These are phyloP conservation scores for Chaenodraco wilsoni DNA, from an alignment of 2,797 vertebrate genomes.

Conservation along the genomic window DNA sequence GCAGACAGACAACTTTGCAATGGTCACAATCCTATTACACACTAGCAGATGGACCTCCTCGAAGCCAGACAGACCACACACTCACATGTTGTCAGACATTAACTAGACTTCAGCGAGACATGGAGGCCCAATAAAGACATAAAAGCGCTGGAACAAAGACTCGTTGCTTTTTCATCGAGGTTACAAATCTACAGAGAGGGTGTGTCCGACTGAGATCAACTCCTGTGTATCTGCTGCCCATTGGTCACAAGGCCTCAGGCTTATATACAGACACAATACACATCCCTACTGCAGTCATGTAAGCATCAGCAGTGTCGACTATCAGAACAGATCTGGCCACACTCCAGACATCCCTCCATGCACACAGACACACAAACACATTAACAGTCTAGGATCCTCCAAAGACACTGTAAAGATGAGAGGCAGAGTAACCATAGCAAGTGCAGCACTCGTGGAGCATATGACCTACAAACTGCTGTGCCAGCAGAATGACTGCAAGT, in stretches of 20 bases:
- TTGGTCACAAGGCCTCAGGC: not conserved
- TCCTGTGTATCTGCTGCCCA: slow-evolving; percentile 25
- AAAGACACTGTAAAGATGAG: slow-evolving; percentile 40
- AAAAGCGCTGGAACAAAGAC: slow-evolving; percentile 47
- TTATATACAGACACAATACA: slow-evolving; percentile 7
- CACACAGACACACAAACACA: slow-evolving; percentile 11
- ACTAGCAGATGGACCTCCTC: slow-evolving; percentile 47
- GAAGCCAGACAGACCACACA: slow-evolving; percentile 50
- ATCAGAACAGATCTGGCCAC: slow-evolving; percentile 54
- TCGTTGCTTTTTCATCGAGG: not conserved
- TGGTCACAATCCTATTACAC: slow-evolving; percentile 27
- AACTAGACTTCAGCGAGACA: slow-evolving; percentile 56
- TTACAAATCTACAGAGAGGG: slow-evolving; percentile 36
- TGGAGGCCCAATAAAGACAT: slow-evolving; percentile 59
- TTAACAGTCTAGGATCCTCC: slow-evolving; percentile 32
- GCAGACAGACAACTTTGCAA: slow-evolving; percentile 14
- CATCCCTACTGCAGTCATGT: slow-evolving; percentile 22
- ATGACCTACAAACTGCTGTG: slow-evolving; percentile 63
- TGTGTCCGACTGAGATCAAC: slow-evolving; percentile 22
- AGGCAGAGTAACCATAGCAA: slow-evolving; percentile 46
- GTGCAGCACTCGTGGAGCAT: slow-evolving; percentile 52
- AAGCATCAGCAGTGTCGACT: slow-evolving; percentile 29
- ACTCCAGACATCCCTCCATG: slow-evolving; percentile 47
- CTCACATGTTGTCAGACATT: slow-evolving; percentile 50
- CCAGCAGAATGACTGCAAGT: slow-evolving; percentile 52